These are phyloP conservation scores for Eulemur mongoz DNA, from an alignment of 2,797 vertebrate species.

Conservation along the genomic window DNA sequence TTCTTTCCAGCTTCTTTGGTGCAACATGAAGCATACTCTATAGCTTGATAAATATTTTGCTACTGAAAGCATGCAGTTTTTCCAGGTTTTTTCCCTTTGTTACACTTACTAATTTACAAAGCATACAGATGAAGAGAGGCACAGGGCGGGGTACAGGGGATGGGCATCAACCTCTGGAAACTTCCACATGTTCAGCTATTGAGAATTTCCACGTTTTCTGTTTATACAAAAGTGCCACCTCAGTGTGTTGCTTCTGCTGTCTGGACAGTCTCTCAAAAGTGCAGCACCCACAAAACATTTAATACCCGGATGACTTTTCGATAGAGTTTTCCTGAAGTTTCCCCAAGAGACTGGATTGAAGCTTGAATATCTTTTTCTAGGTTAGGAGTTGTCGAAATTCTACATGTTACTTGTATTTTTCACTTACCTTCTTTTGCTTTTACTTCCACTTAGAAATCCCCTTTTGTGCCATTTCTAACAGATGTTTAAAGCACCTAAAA, in stretches of 20 bases:
- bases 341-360: neutral
- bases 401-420: neutral
- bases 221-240: neutral
- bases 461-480: neutral
- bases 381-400: neutral
- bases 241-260: neutral
- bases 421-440: neutral
- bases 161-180: too few species aligned
- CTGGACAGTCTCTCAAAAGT: neutral
- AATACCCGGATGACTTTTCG: neutral
- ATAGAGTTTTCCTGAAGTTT: neutral
- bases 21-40: neutral
- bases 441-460: neutral
- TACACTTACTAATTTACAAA: too few species aligned
- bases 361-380: neutral
- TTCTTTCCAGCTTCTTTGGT: neutral
- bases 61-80: neutral
- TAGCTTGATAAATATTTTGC: neutral
- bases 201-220: too few species aligned
- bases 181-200: too few species aligned
- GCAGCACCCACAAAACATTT: neutral
- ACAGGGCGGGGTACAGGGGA: too few species aligned
- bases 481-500: neutral
- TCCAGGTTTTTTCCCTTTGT: too few species aligned
- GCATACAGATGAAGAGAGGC: too few species aligned